These are phyloP conservation scores for Falco berigora DNA, from an alignment of 2,797 vertebrate species.

Conservation along the genomic window DNA sequence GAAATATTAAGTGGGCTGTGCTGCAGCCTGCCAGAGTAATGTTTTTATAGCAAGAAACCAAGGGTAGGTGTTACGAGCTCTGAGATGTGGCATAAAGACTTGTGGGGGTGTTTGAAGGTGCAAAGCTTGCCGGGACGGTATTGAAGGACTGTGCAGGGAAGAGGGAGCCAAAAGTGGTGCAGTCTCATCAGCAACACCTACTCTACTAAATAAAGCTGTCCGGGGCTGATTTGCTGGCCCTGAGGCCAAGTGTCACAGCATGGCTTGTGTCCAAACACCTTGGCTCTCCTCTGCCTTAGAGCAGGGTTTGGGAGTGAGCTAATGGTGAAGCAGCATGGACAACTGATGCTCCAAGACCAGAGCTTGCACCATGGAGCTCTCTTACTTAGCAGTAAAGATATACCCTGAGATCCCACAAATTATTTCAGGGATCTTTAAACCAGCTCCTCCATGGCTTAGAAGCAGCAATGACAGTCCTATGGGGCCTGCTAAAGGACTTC, in stretches of 20 bases:
- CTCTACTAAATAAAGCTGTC: neutral
- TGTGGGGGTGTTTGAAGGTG: slow-evolving; percentile 8
- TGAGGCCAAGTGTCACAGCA: neutral
- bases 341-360: neutral
- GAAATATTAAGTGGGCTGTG: neutral
- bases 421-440: neutral
- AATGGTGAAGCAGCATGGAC: neutral
- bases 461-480: neutral
- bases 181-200: slow-evolving; percentile 23
- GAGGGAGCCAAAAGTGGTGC: neutral
- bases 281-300: neutral
- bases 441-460: neutral
- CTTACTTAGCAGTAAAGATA: neutral
- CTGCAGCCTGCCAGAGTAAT: slow-evolving; percentile 29
- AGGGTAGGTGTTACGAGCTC: neutral
- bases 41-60: slow-evolving; percentile 1
- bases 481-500: neutral
- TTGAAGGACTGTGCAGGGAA: neutral
- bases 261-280: slow-evolving; percentile 23
- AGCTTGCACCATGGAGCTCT: neutral
- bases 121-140: neutral
- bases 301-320: neutral
- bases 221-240: accelerated
- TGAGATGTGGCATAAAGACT: slow-evolving; percentile 28
- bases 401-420: neutral